Percentiles rank a stretch among this genome's conserved stretches.
These are phyloP conservation scores for Rhea pennata DNA, from an alignment of 2,113 vertebrate species.

Conservation along the genomic window DNA sequence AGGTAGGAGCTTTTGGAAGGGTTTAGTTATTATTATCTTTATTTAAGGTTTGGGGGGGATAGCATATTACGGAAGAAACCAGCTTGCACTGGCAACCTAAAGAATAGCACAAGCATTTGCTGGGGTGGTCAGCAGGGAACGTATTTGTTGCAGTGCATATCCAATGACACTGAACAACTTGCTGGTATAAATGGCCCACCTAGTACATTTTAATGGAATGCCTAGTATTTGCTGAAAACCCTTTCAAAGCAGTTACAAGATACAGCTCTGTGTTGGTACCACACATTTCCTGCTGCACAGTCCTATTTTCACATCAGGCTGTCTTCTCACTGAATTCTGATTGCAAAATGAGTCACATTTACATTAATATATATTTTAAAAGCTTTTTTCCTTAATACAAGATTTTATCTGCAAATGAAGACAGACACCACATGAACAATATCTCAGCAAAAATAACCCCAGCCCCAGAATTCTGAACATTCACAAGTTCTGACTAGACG, in stretches of 20 bases:
- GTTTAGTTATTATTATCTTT: not conserved
- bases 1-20: not conserved
- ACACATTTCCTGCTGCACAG: not conserved
- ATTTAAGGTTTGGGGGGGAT: not conserved
- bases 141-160: slow-evolving; percentile 36
- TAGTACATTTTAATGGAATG: not conserved
- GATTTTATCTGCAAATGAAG: not conserved
- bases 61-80: not conserved
- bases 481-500: not conserved
- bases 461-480: not conserved
- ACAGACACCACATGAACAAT: not conserved
- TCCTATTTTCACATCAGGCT: slow-evolving; percentile 2
- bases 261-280: slow-evolving; percentile 8
- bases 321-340: not conserved
- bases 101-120: not conserved
- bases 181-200: not conserved
- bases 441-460: not conserved
- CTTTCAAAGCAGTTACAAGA: slow-evolving; percentile 11
- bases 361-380: not conserved
- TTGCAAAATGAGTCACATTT: not conserved
- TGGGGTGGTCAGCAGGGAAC: not conserved
- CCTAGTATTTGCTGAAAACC: not conserved
- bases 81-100: not conserved
- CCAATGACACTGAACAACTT: slow-evolving; percentile 9
- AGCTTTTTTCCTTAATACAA: not conserved